These are phyloP conservation scores for Nebria ingens DNA, from an alignment of 1,140 invertebrate species.

Conservation along the genomic window DNA sequence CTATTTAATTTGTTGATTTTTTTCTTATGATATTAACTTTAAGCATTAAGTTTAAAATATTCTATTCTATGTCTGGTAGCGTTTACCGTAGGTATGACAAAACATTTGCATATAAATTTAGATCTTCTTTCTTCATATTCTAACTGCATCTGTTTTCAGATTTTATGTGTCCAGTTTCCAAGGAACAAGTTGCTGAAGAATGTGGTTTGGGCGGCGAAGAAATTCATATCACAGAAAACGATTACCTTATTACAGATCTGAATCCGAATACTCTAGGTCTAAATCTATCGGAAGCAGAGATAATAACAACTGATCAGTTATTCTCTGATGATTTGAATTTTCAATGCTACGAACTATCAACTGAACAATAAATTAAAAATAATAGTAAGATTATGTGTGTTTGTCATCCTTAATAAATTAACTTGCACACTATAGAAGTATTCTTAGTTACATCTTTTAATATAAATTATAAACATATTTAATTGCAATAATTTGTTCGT, in stretches of 20 bases:
- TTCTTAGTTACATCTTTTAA: no score
- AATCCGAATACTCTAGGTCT: conserved; percentile 40
- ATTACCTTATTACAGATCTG: conserved; percentile 43
- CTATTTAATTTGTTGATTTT: no score
- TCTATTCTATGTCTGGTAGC: neutral
- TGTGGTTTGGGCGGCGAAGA: conserved; percentile 34
- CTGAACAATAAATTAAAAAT: conserved; percentile 1
- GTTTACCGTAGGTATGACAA: neutral
- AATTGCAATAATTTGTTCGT: no score
- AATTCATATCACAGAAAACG: conserved; percentile 30
- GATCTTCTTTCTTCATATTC: no score
- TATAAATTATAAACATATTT: no score
- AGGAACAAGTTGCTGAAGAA: conserved; percentile 46
- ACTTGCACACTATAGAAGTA: no score
- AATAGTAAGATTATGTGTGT: no score
- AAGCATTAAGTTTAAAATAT: no score
- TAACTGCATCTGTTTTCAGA: no score
- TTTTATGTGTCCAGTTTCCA: conserved; percentile 45
- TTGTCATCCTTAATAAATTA: no score
- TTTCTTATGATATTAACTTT: no score
- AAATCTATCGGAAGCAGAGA: conserved; percentile 40
- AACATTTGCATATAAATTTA: neutral
- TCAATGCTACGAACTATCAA: conserved; percentile 35
- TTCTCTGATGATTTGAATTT: conserved; percentile 46
- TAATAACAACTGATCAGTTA: conserved; percentile 38